Percentiles rank a stretch among this genome's conserved stretches.
phyloP scores from a whole-genome alignment of 2,113 vertebrate species.

The Sylvietta virens region DNA sequence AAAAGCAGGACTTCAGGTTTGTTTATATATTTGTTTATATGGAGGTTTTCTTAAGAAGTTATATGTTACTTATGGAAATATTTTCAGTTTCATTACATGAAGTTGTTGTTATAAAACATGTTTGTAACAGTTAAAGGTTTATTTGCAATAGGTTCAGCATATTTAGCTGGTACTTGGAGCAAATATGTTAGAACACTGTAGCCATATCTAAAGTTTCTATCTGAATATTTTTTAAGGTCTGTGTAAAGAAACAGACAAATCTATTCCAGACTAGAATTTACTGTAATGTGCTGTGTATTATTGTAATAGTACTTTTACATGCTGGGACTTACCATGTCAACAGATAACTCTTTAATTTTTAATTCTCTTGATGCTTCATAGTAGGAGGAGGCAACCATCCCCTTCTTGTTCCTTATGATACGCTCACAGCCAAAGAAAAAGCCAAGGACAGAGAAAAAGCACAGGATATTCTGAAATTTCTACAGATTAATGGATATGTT shows the following conservation, averaged over 20 bases:
- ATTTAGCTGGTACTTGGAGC: not conserved
- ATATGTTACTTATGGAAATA: not conserved
- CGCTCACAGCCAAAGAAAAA: constrained; percentile 95
- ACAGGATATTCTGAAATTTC: constrained; percentile 94
- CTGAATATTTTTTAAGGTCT: not conserved
- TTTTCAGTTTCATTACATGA: not conserved
- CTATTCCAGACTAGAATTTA: not conserved
- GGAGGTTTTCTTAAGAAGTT: not conserved
- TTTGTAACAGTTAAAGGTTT: not conserved
- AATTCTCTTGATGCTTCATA: constrained; percentile 6
- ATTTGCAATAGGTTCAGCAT: not conserved
- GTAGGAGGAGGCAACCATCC: constrained; percentile 93
- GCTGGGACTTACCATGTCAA: not conserved
- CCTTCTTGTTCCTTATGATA: constrained; percentile 93
- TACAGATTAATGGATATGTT: constrained; percentile 92
- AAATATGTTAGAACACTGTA: not conserved
- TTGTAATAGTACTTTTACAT: not conserved
- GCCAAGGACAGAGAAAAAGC: constrained; percentile 93
- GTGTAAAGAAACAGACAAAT: not conserved
- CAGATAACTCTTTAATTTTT: not conserved
- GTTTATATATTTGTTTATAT: not conserved
- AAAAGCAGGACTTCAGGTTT: not conserved
- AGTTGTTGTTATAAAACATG: not conserved
- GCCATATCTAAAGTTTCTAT: not conserved
- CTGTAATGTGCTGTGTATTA: not conserved